Percentiles rank a stretch among this genome's conserved stretches.
Evolutionary conservation across 2,113 vertebrate genomes (phyloP).

Genomic region (Seriola rivoliana): DNA sequence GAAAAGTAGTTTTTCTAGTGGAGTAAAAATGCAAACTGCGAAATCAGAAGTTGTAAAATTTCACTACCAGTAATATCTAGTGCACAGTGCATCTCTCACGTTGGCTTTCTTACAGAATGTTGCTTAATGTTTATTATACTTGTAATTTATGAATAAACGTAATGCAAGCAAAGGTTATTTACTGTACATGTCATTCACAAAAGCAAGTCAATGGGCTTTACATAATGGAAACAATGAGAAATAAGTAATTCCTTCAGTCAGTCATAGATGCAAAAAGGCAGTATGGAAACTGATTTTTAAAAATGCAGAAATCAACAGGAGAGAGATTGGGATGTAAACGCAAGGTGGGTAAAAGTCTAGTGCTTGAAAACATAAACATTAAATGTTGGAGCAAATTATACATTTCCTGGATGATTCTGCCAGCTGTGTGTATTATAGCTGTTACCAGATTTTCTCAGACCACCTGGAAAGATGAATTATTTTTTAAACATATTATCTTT

Average conservation of each 20-base stretch:
- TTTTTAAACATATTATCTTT: not conserved
- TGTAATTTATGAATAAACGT: not conserved
- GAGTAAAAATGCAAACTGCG: not conserved
- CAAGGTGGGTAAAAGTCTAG: not conserved
- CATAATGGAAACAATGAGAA: not conserved
- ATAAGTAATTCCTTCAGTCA: not conserved
- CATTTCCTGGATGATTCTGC: not conserved
- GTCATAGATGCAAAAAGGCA: not conserved
- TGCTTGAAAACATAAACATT: not conserved
- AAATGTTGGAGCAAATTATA: not conserved
- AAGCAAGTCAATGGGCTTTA: not conserved
- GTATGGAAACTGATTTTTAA: too few relatives aligned
- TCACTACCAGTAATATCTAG: too few relatives aligned
- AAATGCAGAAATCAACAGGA: not conserved
- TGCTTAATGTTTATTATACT: not conserved
- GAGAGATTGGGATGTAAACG: not conserved
- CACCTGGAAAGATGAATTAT: too few relatives aligned
- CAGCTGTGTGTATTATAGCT: not conserved
- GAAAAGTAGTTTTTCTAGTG: not conserved
- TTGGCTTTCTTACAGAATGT: not conserved
- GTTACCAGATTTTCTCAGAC: not conserved
- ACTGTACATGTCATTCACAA: slow-evolving; percentile 16
- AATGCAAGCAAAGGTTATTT: not conserved
- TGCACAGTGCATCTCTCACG: not conserved
- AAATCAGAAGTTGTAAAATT: too few relatives aligned